Evolutionary conservation across 2,888 invertebrate genomes (phyloP), one percentile per base, ranked within the genome.

Genomic region (Antitype chi): DNA sequence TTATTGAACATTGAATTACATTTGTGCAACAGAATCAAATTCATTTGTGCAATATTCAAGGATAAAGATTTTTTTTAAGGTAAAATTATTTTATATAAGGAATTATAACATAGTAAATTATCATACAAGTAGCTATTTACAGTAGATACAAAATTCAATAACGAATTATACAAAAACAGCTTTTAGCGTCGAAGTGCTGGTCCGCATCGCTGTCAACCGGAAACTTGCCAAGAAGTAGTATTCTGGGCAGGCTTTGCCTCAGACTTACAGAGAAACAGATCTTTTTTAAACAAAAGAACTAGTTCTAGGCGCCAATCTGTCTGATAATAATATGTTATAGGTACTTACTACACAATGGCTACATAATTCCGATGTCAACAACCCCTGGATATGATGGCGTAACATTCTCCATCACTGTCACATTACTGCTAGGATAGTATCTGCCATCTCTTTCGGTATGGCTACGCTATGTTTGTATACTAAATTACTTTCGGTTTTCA

Each of bases 261-360:
- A 3, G 20, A 47, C 25, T 66, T 20, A 17, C 17, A 43, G 17
- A n/a, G 63, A 43, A 63, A 63, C 15, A n/a, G n/a, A 38, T 38
- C 0, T 59, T 17, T 25, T 25, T 57, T 15, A 1, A 9, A 63
- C 17, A 25, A 64, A 64, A 43, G 0, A 20, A 43, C 1, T 20
- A 8, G 7, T 15, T 67, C 67, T 15, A 62, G 74, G 79, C 74
- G 75, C 28, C 81, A 38, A n/a, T n/a, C 0, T 55, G 81, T 80
- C 80, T 80, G 74, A 28, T 49, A 72, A 32, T 47, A 53, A 43
- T 47, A 53, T 23, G 47, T 2, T 57, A 68, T n/a, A 62, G 32
- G 25, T 74, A 63, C n/a, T 6, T 49, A 20, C 15, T 68, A 28
- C 28, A 6, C 69, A 74, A 69, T 70, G 59, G 60, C 55, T 55